phyloP scores from a whole-genome alignment of 2,113 vertebrate species.

The Calidris pugnax region DNA sequence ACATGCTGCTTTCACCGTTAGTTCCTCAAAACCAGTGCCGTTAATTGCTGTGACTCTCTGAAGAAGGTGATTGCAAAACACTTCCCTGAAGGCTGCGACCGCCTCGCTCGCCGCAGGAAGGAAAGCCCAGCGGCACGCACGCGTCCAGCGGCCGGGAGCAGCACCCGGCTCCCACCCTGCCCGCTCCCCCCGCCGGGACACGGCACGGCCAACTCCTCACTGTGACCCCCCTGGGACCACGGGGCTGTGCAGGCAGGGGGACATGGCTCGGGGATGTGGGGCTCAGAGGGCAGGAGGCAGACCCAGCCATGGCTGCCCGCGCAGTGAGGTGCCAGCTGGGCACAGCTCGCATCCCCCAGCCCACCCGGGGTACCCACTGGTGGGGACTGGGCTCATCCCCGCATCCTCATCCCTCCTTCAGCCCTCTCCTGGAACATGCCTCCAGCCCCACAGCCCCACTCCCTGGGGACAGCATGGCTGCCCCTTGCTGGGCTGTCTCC shows the following conservation, averaged over 20 bases:
- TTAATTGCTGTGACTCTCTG: conserved; percentile 63
- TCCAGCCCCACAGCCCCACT: accelerated
- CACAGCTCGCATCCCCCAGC: too few species aligned
- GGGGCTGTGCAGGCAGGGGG: neutral
- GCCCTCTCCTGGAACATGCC: neutral
- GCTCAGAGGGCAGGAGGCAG: neutral
- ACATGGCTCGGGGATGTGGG: neutral
- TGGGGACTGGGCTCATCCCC: neutral
- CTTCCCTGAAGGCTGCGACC: conserved; percentile 56
- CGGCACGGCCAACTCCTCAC: neutral
- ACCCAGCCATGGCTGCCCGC: neutral
- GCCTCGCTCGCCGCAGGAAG: conserved; percentile 1
- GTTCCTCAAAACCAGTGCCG: conserved; percentile 66
- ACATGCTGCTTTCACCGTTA: conserved; percentile 42
- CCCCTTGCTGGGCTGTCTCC: neutral
- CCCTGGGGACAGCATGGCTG: neutral
- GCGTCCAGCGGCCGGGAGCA: neutral
- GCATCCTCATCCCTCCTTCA: neutral
- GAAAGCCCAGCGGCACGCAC: neutral
- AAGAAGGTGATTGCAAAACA: conserved; percentile 71
- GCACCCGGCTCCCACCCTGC: neutral
- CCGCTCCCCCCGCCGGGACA: accelerated
- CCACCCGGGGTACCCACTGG: accelerated
- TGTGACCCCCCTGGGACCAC: neutral
- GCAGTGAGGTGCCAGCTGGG: accelerated